Base-by-base conservation (phyloP, 1,140 invertebrate genomes). In the Anastatus disparis region DNA sequence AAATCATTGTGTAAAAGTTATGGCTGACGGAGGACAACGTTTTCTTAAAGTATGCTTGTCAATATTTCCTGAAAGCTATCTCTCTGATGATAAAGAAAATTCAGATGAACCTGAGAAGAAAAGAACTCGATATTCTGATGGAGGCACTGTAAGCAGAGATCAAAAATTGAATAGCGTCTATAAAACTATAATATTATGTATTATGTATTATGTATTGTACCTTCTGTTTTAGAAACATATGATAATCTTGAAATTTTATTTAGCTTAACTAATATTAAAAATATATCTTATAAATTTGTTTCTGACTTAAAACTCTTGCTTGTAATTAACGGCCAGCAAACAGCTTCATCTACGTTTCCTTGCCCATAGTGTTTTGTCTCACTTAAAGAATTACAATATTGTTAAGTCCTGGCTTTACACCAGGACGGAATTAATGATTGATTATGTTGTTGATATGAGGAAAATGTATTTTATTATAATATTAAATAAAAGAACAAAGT, bases 361-460 rank as follows among this genome's bases (percentile, higher is more conserved):
- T 70, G 56, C 10, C 44, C 67, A 17, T 70, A 70, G 29, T 70
- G 55, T 53, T 70, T 58, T 26, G 35, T 70, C 22, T 38, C 56
- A 22, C 62, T 70, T 6, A 8, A 40, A 2, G 22, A 50, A 17
- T 50, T 70, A 17, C 48, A 42, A 61, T 24, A 24, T 22, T n/a
- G n/a, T n/a, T n/a, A n/a, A n/a, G n/a, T n/a, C n/a, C n/a, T n/a
- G n/a, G n/a, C n/a, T n/a, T n/a, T n/a, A n/a, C n/a, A n/a, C n/a
- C n/a, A n/a, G n/a, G n/a, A n/a, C n/a, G n/a, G n/a, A n/a, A n/a
- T n/a, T n/a, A n/a, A n/a, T n/a, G n/a, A n/a, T n/a, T n/a, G n/a
- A n/a, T n/a, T n/a, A n/a, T n/a, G n/a, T n/a, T n/a, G n/a, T n/a
- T n/a, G n/a, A n/a, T n/a, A n/a, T n/a, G n/a, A n/a, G n/a, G n/a